Evolutionary conservation across 2,888 invertebrate genomes (phyloP).

Genomic region (Fissipunctia ypsillon): DNA sequence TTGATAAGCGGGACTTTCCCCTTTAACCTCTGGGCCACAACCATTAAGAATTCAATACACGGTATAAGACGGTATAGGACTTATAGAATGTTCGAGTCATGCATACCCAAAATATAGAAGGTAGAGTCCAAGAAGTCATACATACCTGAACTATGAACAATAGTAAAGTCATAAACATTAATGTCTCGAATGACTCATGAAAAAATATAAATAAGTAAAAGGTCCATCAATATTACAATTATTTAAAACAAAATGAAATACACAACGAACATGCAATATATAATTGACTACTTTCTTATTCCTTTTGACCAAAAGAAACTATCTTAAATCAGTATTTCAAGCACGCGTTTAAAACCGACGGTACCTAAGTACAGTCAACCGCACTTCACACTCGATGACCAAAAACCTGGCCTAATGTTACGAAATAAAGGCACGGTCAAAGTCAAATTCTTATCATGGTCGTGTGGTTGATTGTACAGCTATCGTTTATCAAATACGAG

Average conservation of each 20-base stretch:
- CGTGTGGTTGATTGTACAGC: neutral
- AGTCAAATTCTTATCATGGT: neutral
- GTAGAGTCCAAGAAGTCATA: neutral
- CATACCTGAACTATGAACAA: conserved; percentile 23
- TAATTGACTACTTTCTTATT: neutral
- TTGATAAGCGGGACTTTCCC: neutral
- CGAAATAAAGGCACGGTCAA: neutral
- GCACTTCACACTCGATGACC: neutral
- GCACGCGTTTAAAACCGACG: neutral
- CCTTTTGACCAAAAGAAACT: neutral
- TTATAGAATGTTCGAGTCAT: neutral
- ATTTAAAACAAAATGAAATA: neutral
- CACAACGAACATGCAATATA: neutral
- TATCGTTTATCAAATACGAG: conserved; percentile 1
- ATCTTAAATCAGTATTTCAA: conserved; percentile 8
- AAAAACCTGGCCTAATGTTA: neutral
- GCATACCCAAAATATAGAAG: neutral
- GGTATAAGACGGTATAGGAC: neutral
- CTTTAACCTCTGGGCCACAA: too few species aligned
- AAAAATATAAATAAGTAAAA: neutral
- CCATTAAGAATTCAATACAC: neutral
- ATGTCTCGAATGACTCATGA: neutral
- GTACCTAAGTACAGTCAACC: neutral
- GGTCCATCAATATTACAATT: neutral
- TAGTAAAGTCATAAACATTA: neutral